Evolutionary conservation across 2,113 vertebrate genomes (phyloP).

Genomic region (Myocastor coypus): DNA sequence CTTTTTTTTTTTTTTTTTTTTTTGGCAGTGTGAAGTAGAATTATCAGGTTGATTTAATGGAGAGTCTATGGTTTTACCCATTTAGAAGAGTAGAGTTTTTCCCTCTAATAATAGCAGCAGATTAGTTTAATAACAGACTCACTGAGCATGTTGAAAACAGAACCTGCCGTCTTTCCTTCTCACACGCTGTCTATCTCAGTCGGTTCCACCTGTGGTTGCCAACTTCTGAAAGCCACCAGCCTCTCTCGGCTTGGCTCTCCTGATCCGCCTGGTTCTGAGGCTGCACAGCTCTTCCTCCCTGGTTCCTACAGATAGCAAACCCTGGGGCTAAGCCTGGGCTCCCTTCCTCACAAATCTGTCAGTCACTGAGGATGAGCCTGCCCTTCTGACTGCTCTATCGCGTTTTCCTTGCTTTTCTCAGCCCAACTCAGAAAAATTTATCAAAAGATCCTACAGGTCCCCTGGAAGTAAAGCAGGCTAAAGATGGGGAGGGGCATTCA

Average conservation of each 20-base stretch:
- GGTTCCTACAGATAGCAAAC: not conserved
- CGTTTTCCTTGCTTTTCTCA: not conserved
- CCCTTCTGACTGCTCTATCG: too few species aligned
- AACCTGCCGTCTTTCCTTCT: slow-evolving; percentile 41
- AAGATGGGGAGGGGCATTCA: not conserved
- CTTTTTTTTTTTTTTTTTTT: too few species aligned
- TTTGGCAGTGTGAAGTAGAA: slow-evolving; percentile 77
- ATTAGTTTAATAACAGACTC: slow-evolving; percentile 74
- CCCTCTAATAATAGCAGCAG: slow-evolving; percentile 69
- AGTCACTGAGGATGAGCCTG: not conserved
- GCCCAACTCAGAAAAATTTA: not conserved
- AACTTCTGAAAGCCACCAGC: not conserved
- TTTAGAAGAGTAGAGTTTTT: slow-evolving; percentile 75
- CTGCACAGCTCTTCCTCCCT: not conserved
- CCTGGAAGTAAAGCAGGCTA: not conserved
- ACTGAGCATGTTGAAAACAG: slow-evolving; percentile 28
- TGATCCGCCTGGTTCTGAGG: not conserved
- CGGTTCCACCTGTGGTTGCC: not conserved
- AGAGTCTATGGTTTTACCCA: slow-evolving; percentile 79
- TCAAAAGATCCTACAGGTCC: not conserved
- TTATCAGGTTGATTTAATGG: slow-evolving; percentile 81
- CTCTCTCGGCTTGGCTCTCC: not conserved
- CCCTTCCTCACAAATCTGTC: not conserved
- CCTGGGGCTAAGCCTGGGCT: too few species aligned
- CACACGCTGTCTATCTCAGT: not conserved